Evolutionary conservation across 2,888 invertebrate genomes (phyloP).

Genomic region (Gymnoscelis rufifasciata): DNA sequence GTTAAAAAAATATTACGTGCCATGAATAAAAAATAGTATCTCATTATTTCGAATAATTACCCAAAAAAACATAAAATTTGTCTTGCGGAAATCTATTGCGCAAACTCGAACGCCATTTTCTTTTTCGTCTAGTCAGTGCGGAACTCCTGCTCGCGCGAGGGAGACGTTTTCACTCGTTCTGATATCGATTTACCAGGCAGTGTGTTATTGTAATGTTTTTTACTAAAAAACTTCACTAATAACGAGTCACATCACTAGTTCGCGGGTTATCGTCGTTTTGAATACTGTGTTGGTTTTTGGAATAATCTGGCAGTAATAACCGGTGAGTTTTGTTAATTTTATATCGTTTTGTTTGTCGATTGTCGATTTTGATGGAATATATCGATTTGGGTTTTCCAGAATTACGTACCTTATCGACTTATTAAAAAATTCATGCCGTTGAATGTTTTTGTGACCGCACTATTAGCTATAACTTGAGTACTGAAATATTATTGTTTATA

Average conservation of each 20-base stretch:
- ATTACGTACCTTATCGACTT: no score
- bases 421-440: no score
- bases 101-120: conserved; percentile 35
- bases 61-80: conserved; percentile 2
- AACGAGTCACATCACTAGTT: conserved; percentile 40
- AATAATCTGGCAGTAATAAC: conserved; percentile 42
- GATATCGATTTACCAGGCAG: conserved; percentile 49
- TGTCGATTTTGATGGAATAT: conserved; percentile 11
- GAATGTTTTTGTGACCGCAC: no score
- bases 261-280: conserved; percentile 47
- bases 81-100: conserved; percentile 29
- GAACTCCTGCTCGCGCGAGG: conserved; percentile 35
- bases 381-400: conserved; percentile 1
- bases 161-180: conserved; percentile 41
- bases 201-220: conserved; percentile 66
- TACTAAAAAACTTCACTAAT: conserved; percentile 53
- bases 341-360: conserved; percentile 3
- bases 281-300: conserved; percentile 18
- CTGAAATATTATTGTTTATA: no score
- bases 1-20: no score
- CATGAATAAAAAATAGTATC: neutral
- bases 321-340: conserved; percentile 36
- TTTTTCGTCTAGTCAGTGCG: conserved; percentile 47
- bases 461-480: no score
- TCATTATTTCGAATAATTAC: conserved; percentile 1